Base-by-base conservation (phyloP, 2,797 vertebrate genomes). In the Limosa lapponica region DNA sequence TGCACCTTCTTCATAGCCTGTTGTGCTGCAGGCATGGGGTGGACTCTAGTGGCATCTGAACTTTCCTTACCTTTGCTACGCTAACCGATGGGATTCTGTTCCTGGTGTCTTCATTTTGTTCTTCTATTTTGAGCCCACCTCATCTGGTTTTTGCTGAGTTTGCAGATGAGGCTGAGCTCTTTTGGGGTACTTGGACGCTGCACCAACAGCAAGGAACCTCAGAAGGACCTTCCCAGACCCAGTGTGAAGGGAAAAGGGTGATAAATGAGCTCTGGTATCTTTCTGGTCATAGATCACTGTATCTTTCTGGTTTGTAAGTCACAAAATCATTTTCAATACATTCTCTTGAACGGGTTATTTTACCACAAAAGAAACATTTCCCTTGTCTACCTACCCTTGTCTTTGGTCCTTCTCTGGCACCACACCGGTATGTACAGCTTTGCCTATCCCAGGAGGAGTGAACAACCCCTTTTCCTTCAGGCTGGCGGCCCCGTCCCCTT, bases 391-490 rank as follows among this genome's bases (percentile, higher is more conserved):
- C 23, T n/a, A 1, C n/a, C 27, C 7, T 28, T 32, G 22, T 7
- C 36, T 16, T 66, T 55, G 61, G 37, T 14, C n/a, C 16, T n/a
- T 20, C n/a, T n/a, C 49, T 46, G 49, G 20, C 25, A 18, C 30
- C 62, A 28, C 58, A 9, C 23, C 1, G 17, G n/a, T 12, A 11
- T 0, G 39, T 24, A 11, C 7, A 43, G 3, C 48, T 37, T 30
- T 16, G 17, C 8, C 28, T 18, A 2, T 7, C 11, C 20, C 1
- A 1, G 10, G 25, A 32, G 36, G 25, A 27, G 18, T 0, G 4
- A 51, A 19, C 8, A 51, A 10, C 19, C 70, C 2, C 0, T 10
- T 39, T 59, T 36, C 36, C 69, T 48, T 44, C 58, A 55, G 22
- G 17, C 64, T 72, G 43, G 34, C 54, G 48, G 75, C 43, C 48